A percentile compares a stretch with the other conserved stretches of the same genome.
These are phyloP conservation scores for Diplogasteroides magnus DNA, from an alignment of 1,140 invertebrate species.

Conservation along the genomic window DNA sequence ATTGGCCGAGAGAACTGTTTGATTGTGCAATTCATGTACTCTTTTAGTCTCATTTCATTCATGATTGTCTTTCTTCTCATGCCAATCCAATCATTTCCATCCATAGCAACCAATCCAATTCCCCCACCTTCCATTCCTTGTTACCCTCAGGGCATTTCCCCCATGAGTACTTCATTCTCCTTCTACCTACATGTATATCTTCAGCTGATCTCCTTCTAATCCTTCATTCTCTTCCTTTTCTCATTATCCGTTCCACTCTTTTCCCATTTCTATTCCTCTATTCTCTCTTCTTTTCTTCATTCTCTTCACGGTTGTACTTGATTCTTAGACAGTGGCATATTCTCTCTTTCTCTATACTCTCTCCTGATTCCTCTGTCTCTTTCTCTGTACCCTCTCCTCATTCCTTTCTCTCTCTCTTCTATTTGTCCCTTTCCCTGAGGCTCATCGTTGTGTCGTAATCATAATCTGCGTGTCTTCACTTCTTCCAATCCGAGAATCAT, in stretches of 20 bases:
- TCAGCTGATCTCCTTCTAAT: background rate
- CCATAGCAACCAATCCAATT: background rate
- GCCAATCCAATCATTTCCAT: too few relatives aligned
- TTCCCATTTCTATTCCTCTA: background rate
- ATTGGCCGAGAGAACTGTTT: too few relatives aligned
- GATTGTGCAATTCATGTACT: too few relatives aligned
- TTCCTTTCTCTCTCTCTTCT: background rate
- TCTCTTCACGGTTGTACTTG: too few relatives aligned
- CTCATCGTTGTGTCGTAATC: too few relatives aligned
- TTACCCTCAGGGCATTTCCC: background rate
- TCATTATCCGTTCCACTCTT: background rate
- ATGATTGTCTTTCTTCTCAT: too few relatives aligned
- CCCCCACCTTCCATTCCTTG: background rate
- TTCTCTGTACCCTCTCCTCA: background rate
- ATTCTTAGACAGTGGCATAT: too few relatives aligned
- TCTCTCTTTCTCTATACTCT: background rate
- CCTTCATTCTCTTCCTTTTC: background rate
- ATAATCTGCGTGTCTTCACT: background rate
- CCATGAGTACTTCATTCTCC: background rate
- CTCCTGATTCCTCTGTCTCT: background rate
- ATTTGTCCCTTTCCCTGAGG: background rate
- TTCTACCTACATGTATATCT: too few relatives aligned
- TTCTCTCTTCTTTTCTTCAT: background rate
- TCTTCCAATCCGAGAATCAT: background rate
- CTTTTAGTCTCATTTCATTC: too few relatives aligned